These are phyloP conservation scores for Xanthia togata DNA, from an alignment of 2,888 invertebrate genomes.

Conservation along the genomic window DNA sequence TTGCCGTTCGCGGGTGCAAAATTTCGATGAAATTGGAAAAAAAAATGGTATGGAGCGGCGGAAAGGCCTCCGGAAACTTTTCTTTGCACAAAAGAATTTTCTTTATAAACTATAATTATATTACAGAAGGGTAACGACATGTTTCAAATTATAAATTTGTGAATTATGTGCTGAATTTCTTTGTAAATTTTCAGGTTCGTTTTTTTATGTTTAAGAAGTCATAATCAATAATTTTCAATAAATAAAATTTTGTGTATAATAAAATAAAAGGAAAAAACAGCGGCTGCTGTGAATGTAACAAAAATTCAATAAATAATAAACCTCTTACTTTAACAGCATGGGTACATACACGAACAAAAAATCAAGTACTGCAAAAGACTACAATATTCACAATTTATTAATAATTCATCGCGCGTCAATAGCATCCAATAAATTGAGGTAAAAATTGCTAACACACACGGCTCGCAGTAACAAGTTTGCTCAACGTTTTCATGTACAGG, in stretches of 20 bases:
- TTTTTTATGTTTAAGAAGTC: too few relatives aligned
- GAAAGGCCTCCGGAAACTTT: conserved; percentile 58
- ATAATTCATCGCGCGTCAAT: conserved; percentile 53
- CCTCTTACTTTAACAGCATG: conserved; percentile 6
- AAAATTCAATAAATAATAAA: conserved; percentile 1
- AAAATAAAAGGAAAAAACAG: too few relatives aligned
- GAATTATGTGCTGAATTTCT: neutral
- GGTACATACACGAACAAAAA: neutral
- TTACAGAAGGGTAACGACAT: conserved; percentile 20
- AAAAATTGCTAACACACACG: conserved; percentile 64
- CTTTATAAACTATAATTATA: conserved; percentile 49
- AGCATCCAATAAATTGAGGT: conserved; percentile 58
- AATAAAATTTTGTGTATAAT: too few relatives aligned
- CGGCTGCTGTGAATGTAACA: too few relatives aligned
- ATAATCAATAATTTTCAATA: too few relatives aligned
- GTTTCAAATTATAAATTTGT: conserved; percentile 4
- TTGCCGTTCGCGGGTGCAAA: conserved; percentile 69
- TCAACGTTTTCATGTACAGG: conserved; percentile 73
- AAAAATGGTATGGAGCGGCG: conserved; percentile 66
- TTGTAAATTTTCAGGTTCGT: too few relatives aligned
- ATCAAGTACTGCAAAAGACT: conserved; percentile 16
- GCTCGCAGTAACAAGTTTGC: conserved; percentile 74
- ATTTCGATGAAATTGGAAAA: conserved; percentile 72
- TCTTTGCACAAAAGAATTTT: conserved; percentile 52
- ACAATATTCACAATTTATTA: conserved; percentile 39